A percentile compares a stretch with the other conserved stretches of the same genome.
phyloP scores from a whole-genome alignment of 1,140 invertebrate species.

The Drosophila pseudoananassae region DNA sequence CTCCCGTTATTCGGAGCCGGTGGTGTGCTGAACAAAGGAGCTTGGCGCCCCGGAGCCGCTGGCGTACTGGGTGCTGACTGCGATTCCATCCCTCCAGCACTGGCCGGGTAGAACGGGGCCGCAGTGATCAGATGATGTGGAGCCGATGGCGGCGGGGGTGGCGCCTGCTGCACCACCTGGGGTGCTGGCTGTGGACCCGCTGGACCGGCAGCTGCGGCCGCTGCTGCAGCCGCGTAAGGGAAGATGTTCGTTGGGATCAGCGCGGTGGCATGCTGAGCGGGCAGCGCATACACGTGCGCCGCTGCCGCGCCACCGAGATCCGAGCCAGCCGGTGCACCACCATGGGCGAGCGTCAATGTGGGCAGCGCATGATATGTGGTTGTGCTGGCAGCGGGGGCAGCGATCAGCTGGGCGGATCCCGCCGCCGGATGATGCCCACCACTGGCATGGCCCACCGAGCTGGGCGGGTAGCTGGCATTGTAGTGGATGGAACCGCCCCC shows the following conservation, averaged over 20 bases:
- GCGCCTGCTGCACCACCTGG: conserved; percentile 44
- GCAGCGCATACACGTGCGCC: conserved; percentile 78
- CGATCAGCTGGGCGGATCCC: conserved; percentile 53
- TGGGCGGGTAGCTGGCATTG: conserved; percentile 61
- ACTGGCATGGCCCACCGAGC: conserved; percentile 39
- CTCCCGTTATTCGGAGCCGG: conserved; percentile 58
- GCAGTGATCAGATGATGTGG: conserved; percentile 76
- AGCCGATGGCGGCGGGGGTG: conserved; percentile 41
- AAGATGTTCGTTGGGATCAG: conserved; percentile 81
- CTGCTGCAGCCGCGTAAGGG: conserved; percentile 68
- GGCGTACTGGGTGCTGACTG: conserved; percentile 82
- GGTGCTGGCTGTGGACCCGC: conserved; percentile 47
- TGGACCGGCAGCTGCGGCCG: conserved; percentile 41
- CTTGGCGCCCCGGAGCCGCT: conserved; percentile 65
- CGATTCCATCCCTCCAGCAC: conserved; percentile 51
- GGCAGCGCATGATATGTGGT: conserved; percentile 83
- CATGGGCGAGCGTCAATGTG: conserved; percentile 75
- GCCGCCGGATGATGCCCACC: conserved; percentile 60
- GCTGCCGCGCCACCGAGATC: conserved; percentile 72
- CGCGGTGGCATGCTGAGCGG: conserved; percentile 74
- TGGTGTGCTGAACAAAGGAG: conserved; percentile 78
- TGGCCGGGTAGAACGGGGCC: conserved; percentile 64
- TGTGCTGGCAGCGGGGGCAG: conserved; percentile 53
- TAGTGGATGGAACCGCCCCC: conserved; percentile 72
- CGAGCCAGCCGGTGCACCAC: conserved; percentile 54